A percentile compares a stretch with the other conserved stretches of the same genome.
Evolutionary conservation across 2,888 invertebrate genomes (phyloP).

Genomic region (Himalopsyche anomala): DNA sequence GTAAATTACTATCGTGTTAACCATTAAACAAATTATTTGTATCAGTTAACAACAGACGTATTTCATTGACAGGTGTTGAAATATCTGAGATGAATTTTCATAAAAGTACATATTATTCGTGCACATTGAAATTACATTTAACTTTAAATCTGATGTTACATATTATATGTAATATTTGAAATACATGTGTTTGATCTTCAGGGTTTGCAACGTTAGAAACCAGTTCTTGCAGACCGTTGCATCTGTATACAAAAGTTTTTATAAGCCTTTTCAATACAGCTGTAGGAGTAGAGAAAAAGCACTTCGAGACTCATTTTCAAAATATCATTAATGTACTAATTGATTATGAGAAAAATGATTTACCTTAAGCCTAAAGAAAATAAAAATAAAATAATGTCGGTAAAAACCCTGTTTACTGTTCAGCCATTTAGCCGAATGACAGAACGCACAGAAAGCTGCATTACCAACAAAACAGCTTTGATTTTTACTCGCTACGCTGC

Average conservation of each 20-base stretch:
- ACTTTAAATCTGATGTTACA: no score
- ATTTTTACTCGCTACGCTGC: background rate
- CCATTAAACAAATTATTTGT: no score
- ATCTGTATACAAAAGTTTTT: background rate
- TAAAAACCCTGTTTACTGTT: background rate
- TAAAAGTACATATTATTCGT: no score
- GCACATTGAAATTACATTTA: no score
- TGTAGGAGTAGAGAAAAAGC: no score
- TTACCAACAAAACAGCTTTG: background rate
- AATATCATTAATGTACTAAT: background rate
- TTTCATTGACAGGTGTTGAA: no score
- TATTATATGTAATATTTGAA: no score
- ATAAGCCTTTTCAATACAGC: no score
- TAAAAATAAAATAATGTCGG: conserved; percentile 36
- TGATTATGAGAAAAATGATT: background rate
- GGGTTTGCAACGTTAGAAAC: background rate
- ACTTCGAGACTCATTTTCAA: no score
- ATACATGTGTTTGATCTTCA: background rate
- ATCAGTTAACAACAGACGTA: no score
- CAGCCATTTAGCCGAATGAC: conserved; percentile 39
- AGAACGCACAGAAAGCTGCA: background rate
- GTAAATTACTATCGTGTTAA: no score
- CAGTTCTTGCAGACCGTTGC: conserved; percentile 18
- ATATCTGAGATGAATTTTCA: no score
- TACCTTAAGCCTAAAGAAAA: conserved; percentile 40